Evolutionary conservation across 2,113 vertebrate species (phyloP).

Genomic region (Myodes glareolus): DNA sequence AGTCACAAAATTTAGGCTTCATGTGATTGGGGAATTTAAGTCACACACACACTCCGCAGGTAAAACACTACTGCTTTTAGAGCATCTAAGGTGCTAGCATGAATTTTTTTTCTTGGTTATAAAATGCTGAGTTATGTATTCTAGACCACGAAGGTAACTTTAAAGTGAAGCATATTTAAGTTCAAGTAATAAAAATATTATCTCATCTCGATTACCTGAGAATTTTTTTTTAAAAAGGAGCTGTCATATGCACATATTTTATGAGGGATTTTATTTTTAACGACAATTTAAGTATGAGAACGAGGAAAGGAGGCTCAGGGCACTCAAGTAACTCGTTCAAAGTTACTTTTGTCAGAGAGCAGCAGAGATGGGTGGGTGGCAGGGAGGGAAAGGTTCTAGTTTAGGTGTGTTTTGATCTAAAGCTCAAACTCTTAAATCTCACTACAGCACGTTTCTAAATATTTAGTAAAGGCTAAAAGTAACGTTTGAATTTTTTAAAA

Average conservation of each 20-base stretch:
- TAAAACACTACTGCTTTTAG: conserved; percentile 20
- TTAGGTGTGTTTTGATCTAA: conserved; percentile 28
- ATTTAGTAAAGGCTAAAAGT: conserved; percentile 57
- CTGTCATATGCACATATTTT: conserved; percentile 52
- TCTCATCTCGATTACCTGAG: conserved; percentile 47
- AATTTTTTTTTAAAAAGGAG: conserved; percentile 55
- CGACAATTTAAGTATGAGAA: conserved; percentile 50
- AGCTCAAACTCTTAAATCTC: background rate
- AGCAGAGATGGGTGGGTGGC: background rate
- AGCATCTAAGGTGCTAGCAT: conserved; percentile 46
- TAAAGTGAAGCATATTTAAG: conserved; percentile 62
- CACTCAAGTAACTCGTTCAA: conserved; percentile 53
- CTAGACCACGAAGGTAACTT: conserved; percentile 29
- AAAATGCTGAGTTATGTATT: conserved; percentile 59
- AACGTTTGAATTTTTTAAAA: conserved; percentile 47
- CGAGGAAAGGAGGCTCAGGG: conserved; percentile 24
- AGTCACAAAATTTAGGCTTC: background rate
- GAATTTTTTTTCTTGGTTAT: conserved; percentile 46
- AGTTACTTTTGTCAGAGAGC: conserved; percentile 53
- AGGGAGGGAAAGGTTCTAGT: background rate
- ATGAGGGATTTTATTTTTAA: conserved; percentile 55
- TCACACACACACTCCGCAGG: background rate
- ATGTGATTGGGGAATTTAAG: conserved; percentile 31
- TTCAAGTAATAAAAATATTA: conserved; percentile 74
- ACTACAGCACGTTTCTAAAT: background rate